phyloP scores from a whole-genome alignment of 1,140 invertebrate genomes.

The Drosophila gunungcola region DNA sequence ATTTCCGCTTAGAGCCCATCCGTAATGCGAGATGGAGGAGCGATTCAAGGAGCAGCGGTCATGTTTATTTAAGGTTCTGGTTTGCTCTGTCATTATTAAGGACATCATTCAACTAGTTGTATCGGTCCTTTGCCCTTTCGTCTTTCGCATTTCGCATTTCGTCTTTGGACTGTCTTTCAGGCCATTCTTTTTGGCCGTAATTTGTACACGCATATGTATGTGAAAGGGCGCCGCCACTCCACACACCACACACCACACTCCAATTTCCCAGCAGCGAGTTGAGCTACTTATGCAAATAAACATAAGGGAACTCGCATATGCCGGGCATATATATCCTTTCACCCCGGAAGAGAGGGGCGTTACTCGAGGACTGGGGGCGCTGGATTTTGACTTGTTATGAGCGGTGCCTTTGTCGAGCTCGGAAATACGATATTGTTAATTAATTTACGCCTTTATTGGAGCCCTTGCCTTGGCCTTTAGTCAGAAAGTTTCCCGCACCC shows the following conservation, averaged over 20 bases:
- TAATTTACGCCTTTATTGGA: conserved; percentile 76
- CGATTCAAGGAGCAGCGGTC: conserved; percentile 35
- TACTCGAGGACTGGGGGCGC: conserved; percentile 3
- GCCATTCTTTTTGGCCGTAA: conserved; percentile 61
- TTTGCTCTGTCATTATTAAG: conserved; percentile 77
- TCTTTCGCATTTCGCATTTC: conserved; percentile 15
- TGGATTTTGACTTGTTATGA: conserved; percentile 49
- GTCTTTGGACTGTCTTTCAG: conserved; percentile 36
- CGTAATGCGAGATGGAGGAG: conserved; percentile 28
- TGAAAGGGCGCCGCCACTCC: conserved; percentile 13
- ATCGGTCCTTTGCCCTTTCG: conserved; percentile 15
- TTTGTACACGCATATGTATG: conserved; percentile 63
- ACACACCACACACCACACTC: neutral
- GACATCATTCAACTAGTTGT: conserved; percentile 81
- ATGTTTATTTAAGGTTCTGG: conserved; percentile 75
- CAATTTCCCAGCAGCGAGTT: conserved; percentile 16
- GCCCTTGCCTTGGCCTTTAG: conserved; percentile 43
- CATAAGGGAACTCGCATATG: conserved; percentile 52
- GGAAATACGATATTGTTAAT: conserved; percentile 80
- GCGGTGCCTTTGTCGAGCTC: conserved; percentile 37
- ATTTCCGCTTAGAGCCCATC: conserved; percentile 64
- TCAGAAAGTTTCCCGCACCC: conserved; percentile 62
- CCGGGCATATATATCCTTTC: conserved; percentile 30
- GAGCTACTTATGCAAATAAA: conserved; percentile 82
- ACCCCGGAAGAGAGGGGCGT: conserved; percentile 39